These are phyloP conservation scores for Eulemur rufifrons DNA, from an alignment of 2,113 vertebrate genomes.

Conservation along the genomic window DNA sequence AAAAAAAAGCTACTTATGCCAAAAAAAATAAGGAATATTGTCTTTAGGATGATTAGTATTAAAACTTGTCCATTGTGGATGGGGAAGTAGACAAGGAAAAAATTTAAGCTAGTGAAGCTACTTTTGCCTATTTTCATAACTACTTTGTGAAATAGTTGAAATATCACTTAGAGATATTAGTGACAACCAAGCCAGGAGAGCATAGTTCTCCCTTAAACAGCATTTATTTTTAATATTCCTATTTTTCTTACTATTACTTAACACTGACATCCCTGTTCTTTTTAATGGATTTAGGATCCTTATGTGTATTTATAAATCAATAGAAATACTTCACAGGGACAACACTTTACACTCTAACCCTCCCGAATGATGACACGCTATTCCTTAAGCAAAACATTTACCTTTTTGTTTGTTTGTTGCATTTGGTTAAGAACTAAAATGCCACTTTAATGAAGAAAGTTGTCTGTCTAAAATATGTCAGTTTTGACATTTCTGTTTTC, in stretches of 20 bases:
- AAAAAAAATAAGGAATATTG: background rate
- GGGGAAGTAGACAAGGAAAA: background rate
- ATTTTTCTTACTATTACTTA: slow-evolving; percentile 61
- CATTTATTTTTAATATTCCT: slow-evolving; percentile 47
- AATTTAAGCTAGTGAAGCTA: accelerated
- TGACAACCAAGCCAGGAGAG: background rate
- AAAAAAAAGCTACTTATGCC: background rate
- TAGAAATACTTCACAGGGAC: slow-evolving; percentile 59
- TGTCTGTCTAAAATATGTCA: slow-evolving; percentile 62
- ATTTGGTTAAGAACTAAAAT: slow-evolving; percentile 70
- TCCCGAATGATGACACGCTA: slow-evolving; percentile 61
- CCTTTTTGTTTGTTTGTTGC: background rate
- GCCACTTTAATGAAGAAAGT: slow-evolving; percentile 63
- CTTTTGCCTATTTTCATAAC: background rate
- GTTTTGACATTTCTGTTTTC: slow-evolving; percentile 62
- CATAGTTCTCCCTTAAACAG: background rate
- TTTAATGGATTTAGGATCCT: slow-evolving; percentile 52
- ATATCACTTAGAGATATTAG: background rate
- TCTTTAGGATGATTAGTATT: background rate
- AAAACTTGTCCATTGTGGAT: background rate
- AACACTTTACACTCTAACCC: slow-evolving; percentile 31
- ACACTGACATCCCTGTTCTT: slow-evolving; percentile 35
- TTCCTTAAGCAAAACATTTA: slow-evolving; percentile 43
- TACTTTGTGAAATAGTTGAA: background rate
- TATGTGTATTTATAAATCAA: slow-evolving; percentile 62